These are phyloP conservation scores for Halcyon senegalensis DNA, from an alignment of 2,113 vertebrate genomes.

Conservation along the genomic window DNA sequence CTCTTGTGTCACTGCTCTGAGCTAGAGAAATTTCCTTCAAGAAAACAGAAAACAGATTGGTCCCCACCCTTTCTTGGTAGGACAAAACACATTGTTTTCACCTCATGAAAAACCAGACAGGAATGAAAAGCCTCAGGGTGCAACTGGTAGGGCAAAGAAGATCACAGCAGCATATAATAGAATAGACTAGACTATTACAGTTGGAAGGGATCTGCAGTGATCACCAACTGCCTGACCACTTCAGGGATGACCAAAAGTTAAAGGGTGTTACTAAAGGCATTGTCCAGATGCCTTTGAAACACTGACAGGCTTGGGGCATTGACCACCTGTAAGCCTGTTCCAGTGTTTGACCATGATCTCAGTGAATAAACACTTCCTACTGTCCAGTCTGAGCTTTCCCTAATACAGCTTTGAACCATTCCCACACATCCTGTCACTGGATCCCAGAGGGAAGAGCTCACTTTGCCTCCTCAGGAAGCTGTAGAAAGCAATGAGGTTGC, in stretches of 20 bases:
- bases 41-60: background rate
- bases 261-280: background rate
- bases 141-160: background rate
- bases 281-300: background rate
- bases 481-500: background rate
- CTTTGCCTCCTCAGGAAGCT: background rate
- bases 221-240: background rate
- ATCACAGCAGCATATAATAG: background rate
- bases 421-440: background rate
- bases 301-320: background rate
- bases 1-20: background rate
- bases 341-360: background rate
- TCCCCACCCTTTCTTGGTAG: background rate
- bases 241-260: background rate
- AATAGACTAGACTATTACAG: background rate
- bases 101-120: background rate
- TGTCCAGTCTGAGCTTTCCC: background rate
- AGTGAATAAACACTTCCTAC: background rate
- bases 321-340: background rate
- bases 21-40: background rate
- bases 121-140: background rate
- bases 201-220: background rate
- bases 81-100: background rate
- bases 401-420: background rate
- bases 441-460: background rate